Evolutionary conservation across 2,113 vertebrate species (phyloP), one percentile per base, ranked within the genome.

Genomic region (Vimba vimba): DNA sequence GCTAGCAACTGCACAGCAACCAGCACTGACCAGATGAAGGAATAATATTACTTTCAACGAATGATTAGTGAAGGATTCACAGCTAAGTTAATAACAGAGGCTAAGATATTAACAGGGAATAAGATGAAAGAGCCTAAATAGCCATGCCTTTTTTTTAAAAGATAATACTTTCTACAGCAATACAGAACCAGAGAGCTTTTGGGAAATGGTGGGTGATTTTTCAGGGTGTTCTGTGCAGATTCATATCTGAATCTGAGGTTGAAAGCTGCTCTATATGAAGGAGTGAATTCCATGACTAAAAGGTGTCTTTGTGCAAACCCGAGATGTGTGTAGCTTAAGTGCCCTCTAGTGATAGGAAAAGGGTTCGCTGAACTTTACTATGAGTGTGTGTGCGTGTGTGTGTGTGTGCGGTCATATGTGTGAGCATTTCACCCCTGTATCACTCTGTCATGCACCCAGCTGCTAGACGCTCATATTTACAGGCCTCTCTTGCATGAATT

Each of bases 261-360:
- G 77, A 85, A 84, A 75, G 57, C 47, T 30, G 47, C 83, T 79
- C 36, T 87, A 79, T 81, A 50, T 69, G 55, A 19, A 84, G 4
- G 39, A 81, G 30, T 73, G 66, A 36, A 52, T 73, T 82, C 59
- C 62, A 50, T 19, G 36, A 23, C 47, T 50, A 59, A 86, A 80
- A 84, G 68, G 45, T 75, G 9, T 75, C 52, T 82, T 47, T 50
- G 25, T 47, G 6, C 36, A 52, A 77, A 81, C 25, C 73, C 25
- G 17, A 81, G 43, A 73, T 64, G 55, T 88, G 85, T 57, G 90
- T 76, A 93, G 89, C 90, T 89, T 90, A 88, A 94, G 92, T 95
- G 94, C 94, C 94, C 94, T 95, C 94, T 95, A 94, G 93, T 94
- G 94, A 80, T 84, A 21, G 81, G 25, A 87, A 21, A 76, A 66